Conservation (phyloP, 2,888 invertebrate genomes). For the Ametastegia equiseti region DNA sequence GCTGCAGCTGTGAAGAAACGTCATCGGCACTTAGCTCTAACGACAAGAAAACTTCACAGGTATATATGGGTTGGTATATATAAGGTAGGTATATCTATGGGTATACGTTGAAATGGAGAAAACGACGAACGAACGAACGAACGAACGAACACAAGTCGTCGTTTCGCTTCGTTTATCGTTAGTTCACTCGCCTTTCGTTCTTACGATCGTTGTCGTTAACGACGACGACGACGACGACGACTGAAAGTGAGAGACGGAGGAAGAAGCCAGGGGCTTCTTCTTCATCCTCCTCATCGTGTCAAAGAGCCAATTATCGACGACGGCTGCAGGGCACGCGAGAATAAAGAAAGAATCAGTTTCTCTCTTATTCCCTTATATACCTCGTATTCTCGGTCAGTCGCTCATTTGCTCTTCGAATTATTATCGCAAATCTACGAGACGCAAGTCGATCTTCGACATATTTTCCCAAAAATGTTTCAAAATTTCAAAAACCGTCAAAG, state of each 20-base stretch:
- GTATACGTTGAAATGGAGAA: no score
- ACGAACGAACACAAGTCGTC: neutral
- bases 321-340: conserved; percentile 45
- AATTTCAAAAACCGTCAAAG: no score
- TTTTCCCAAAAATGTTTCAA: no score
- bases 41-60: neutral
- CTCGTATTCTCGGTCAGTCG: neutral
- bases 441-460: neutral
- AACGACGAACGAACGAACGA: no score
- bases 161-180: neutral
- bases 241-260: conserved; percentile 4
- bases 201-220: conserved; percentile 38
- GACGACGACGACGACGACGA: conserved; percentile 27
- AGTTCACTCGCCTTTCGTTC: neutral
- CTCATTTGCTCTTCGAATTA: neutral
- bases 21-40: neutral
- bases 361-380: neutral
- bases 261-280: neutral
- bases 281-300: conserved; percentile 21
- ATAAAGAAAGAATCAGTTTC: neutral
- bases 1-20: neutral
- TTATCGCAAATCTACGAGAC: neutral
- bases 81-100: neutral
- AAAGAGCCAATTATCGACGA: conserved; percentile 51
- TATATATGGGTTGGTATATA: no score